Conservation (phyloP, 1,140 invertebrate genomes). For the Eulimnadia texana region DNA sequence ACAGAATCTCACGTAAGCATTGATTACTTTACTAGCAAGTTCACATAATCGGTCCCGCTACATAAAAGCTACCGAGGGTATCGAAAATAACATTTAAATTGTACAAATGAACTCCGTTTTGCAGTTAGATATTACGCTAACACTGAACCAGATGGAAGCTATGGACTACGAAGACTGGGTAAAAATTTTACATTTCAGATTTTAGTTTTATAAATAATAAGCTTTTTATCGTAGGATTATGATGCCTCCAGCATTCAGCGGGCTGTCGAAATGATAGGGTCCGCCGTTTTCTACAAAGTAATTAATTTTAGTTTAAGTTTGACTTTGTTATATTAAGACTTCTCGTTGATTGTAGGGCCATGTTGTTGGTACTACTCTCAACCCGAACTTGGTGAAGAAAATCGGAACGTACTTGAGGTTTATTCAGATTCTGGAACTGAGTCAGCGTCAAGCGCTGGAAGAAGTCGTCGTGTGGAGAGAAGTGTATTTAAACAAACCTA, state of each 20-base stretch:
- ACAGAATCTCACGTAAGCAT: conserved; percentile 1
- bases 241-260: not conserved
- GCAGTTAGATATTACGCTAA: conserved; percentile 1
- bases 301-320: too few species aligned
- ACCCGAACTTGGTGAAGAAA: not conserved
- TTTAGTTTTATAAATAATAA: not conserved
- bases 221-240: not conserved
- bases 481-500: not conserved
- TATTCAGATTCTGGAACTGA: conserved; percentile 1
- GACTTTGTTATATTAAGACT: too few species aligned
- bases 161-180: conserved; percentile 11
- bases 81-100: too few species aligned
- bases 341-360: too few species aligned
- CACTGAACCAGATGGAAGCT: conserved; percentile 10
- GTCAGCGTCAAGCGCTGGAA: not conserved
- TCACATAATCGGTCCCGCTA: too few species aligned
- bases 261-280: not conserved
- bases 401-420: not conserved
- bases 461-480: not conserved
- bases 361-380: not conserved
- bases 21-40: too few species aligned
- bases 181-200: not conserved
- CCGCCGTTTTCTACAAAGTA: not conserved
- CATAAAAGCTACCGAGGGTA: too few species aligned
- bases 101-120: not conserved